These are phyloP conservation scores for Camponotus fellah DNA, from an alignment of 2,888 invertebrate species.

Conservation along the genomic window DNA sequence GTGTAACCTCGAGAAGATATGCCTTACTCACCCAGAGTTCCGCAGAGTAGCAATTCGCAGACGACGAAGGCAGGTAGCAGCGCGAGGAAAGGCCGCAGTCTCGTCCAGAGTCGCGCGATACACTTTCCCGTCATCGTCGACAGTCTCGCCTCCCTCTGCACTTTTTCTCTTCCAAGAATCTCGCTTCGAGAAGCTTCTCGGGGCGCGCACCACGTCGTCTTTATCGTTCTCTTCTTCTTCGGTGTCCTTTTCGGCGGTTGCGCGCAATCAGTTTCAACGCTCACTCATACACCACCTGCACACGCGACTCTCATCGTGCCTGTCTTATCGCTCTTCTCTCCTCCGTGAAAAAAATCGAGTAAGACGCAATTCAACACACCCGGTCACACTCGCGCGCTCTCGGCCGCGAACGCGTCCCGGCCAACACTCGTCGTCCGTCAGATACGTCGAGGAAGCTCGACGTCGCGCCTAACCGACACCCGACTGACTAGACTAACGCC, in stretches of 20 bases:
- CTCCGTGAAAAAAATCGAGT: not conserved
- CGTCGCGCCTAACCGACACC: constrained; percentile 76
- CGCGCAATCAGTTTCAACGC: constrained; percentile 10
- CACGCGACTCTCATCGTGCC: constrained; percentile 60
- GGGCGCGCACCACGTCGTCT: not conserved
- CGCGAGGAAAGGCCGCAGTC: constrained; percentile 69
- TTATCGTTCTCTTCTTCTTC: constrained; percentile 13
- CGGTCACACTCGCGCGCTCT: constrained; percentile 19
- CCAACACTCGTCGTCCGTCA: not conserved
- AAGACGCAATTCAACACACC: constrained; percentile 39
- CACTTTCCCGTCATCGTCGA: constrained; percentile 17
- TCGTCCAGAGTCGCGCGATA: constrained; percentile 71
- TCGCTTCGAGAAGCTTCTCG: not conserved
- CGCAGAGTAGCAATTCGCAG: constrained; percentile 71
- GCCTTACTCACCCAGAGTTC: constrained; percentile 80
- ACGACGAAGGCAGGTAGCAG: constrained; percentile 54
- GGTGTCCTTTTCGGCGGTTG: not conserved
- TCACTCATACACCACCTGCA: constrained; percentile 58
- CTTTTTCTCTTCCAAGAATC: not conserved
- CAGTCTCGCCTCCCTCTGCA: constrained; percentile 41
- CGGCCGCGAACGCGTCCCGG: constrained; percentile 1
- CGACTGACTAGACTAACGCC: constrained; percentile 67
- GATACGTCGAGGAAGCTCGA: constrained; percentile 51
- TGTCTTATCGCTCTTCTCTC: not conserved
- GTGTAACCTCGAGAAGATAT: constrained; percentile 61